Base-by-base conservation (phyloP, 1,140 invertebrate species). In the Aplysia californica region DNA sequence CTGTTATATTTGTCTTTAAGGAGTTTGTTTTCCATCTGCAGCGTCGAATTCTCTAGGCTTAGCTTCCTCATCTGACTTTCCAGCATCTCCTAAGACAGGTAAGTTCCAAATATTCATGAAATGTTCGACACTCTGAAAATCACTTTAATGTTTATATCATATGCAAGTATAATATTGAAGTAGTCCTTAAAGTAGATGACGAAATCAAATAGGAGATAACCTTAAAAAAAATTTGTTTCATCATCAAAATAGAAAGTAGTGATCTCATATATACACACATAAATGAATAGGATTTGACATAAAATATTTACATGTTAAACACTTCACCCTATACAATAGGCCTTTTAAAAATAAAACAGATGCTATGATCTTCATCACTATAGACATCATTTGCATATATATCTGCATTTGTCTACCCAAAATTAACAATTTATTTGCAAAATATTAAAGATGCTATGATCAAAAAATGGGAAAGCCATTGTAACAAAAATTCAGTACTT, bases 1-100 rank as follows among this genome's bases (percentile, higher is more conserved):
- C 82, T 78, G 77, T 85, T 86, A 64, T 85, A 84, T 77, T 86
- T 88, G 26, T 87, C 85, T 67, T 86, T 87, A 20, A 87, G 50
- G 23, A 86, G 68, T 71, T 86, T 88, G 79, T 87, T 88, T 65
- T 88, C 87, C n/a, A 81, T 82, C 38, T 82, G 78, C 3, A 88
- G 76, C 33, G 82, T 86, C 33, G 83, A 82, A 58, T 84, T 84
- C 70, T 88, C 87, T 44, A 85, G 76, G 56, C 85, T 80, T 64
- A 88, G 66, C 59, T 87, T 88, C 35, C 82, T 80, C 78, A 86
- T 80, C 55, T 86, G 84, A 77, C 85, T 85, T 41, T 87, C 84
- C 67, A 86, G 78, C 31, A 84, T 58, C 59, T 87, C 86, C 85
- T 88, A 75, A 20, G 79, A 61, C 23, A 18, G 6, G 6, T 20